Evolutionary conservation across 2,113 vertebrate genomes (phyloP).

Genomic region (Circaetus gallicus): DNA sequence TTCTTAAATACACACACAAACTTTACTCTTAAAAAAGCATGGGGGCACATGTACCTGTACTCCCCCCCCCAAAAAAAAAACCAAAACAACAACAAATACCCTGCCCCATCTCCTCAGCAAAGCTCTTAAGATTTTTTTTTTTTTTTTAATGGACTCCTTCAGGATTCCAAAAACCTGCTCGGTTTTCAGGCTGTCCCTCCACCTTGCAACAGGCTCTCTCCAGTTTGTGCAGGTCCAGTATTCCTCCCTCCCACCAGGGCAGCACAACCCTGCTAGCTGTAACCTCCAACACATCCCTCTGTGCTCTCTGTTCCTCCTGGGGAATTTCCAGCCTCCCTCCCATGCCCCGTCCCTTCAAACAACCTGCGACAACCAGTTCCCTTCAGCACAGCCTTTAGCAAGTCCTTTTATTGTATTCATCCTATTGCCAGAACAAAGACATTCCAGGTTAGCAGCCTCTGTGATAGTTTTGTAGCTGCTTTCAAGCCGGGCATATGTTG

Average conservation of each 20-base stretch:
- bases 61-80: accelerated
- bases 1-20: neutral
- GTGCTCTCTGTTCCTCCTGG: neutral
- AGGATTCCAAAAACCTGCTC: neutral
- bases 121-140: neutral
- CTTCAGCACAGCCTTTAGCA: neutral
- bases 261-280: neutral
- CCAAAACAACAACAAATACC: neutral
- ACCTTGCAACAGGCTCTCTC: neutral
- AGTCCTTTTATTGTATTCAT: neutral
- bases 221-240: neutral
- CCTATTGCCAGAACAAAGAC: neutral
- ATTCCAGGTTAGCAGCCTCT: neutral
- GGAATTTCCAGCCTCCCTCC: neutral
- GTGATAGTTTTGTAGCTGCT: neutral
- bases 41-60: accelerated
- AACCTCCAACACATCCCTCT: neutral
- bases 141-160: neutral
- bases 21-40: neutral
- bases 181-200: neutral
- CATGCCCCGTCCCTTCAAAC: neutral
- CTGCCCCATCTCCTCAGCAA: neutral
- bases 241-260: neutral
- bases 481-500: neutral
- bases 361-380: neutral